Evolutionary conservation across 2,797 vertebrate genomes (phyloP), one percentile per base, ranked within the genome.

Genomic region (Danionella dracula): DNA sequence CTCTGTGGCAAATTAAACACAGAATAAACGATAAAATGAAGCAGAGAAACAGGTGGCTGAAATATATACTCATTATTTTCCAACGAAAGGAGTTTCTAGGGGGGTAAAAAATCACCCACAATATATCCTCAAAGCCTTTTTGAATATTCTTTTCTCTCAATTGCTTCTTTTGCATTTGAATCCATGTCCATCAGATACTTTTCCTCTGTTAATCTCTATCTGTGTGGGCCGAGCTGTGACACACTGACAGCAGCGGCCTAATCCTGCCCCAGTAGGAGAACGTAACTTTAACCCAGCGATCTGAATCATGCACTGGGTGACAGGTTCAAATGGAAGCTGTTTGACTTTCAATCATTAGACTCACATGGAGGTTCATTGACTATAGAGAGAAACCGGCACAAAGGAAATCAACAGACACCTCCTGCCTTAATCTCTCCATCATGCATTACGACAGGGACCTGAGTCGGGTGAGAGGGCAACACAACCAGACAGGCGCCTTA

Each of bases 401-500:
- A 87, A 85, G 82, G 41, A 70, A 87, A 57, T 37, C 10, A 27
- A 41, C 27, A 60, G 44, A 68, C 61, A 64, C 44, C 49, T 54
- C 13, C 23, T 2, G 69, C 75, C 76, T 76, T 79, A 81, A 77
- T 79, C 76, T 62, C 50, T 69, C 75, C 56, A 35, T 51, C 4
- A 27, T 72, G 74, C 73, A 48, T 51, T 11, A 41, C 70, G 32
- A 57, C 42, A n/a, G 31, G 86, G 86, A 81, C 86, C 84, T 20
- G 84, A 76, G 86, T 87, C 80, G 89, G 90, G 82, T 79, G 84
- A 78, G 67, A 55, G 68, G 87, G 86, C 85, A 79, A 80, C 84
- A 87, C 85, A 83, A 86, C 88, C 85, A 86, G 87, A 87, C 81
- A 84, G 66, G 85, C 84, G 85, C 86, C 90, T 89, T 62, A 66